These are phyloP conservation scores for Haplochromis burtoni DNA, from an alignment of 2,113 vertebrate species.

Conservation along the genomic window DNA sequence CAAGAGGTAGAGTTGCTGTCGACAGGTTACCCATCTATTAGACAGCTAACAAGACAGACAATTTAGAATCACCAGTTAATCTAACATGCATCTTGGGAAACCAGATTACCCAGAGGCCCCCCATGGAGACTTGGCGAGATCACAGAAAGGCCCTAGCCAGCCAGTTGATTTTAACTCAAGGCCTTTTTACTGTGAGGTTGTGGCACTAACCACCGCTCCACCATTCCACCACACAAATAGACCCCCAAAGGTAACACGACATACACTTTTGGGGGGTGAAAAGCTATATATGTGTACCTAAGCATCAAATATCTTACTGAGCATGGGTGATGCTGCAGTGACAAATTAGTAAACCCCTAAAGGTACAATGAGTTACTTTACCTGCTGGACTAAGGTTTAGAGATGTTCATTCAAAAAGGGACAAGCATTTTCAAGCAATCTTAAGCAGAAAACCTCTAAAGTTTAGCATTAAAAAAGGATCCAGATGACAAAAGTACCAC, in stretches of 20 bases:
- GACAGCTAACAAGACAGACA: neutral
- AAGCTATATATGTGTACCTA: neutral
- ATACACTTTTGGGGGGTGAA: neutral
- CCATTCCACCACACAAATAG: neutral
- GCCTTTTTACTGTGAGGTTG: rapidly evolving
- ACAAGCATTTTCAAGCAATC: neutral
- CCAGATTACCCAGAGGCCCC: neutral
- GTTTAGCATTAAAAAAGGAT: neutral
- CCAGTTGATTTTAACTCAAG: neutral
- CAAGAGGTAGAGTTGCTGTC: neutral
- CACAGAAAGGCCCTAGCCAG: neutral
- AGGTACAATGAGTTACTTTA: neutral
- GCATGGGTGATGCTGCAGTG: neutral
- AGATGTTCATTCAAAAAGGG: neutral
- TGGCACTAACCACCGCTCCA: neutral
- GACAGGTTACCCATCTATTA: neutral
- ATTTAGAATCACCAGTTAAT: neutral
- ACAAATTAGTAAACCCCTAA: neutral
- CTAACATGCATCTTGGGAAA: neutral
- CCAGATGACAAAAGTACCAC: neutral
- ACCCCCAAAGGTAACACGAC: neutral
- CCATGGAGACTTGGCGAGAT: rapidly evolving
- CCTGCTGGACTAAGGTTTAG: neutral
- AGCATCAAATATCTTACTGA: neutral
- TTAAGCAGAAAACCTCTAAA: neutral